Base-by-base conservation (phyloP, 2,888 invertebrate genomes). In the Galerucella nymphaeae region DNA sequence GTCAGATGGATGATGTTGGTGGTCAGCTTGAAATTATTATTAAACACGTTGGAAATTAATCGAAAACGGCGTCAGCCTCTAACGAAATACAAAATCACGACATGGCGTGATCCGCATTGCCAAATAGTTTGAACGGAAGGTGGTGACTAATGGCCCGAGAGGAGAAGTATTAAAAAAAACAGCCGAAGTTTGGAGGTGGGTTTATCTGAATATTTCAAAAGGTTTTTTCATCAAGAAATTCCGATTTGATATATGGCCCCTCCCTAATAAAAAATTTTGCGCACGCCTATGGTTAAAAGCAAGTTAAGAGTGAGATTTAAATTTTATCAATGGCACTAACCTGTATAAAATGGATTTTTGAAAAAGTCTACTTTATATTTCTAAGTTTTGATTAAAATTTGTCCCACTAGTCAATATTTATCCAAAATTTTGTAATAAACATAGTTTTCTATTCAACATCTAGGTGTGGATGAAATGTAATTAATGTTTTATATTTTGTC, bases 401-500 rank as follows among this genome's bases (percentile, higher is more conserved):
- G 30, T 30, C 6, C 30, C 6, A 5, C 30, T 62, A 62, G 41
- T 42, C 61, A 62, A 42, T 62, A 45, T 42, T 42, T 78, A 75
- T 77, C 76, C 78, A 78, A 81, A 38, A 81, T 80, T 80, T 80
- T 78, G 80, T 81, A 79, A 81, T 80, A 81, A 80, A 79, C 80
- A 79, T 72, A 73, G 79, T 38, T 50, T 57, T 57, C 63, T 69
- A 50, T 77, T 73, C 78, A 78, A 45, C 74, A 76, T 80, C 79
- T 82, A 83, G 84, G 83, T 82, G 82, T 79, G 80, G 83, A 82
- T 82, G 78, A 82, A 82, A 80, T 77, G 82, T 83, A 84, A 85
- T 85, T 84, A 84, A 84, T 84, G 85, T 85, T 85, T 85, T 85
- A 85, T 84, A 85, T 85, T 85, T 84, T 83, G 85, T 85, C 86